phyloP scores from a whole-genome alignment of 2,797 vertebrate genomes.

The Squalus acanthias region DNA sequence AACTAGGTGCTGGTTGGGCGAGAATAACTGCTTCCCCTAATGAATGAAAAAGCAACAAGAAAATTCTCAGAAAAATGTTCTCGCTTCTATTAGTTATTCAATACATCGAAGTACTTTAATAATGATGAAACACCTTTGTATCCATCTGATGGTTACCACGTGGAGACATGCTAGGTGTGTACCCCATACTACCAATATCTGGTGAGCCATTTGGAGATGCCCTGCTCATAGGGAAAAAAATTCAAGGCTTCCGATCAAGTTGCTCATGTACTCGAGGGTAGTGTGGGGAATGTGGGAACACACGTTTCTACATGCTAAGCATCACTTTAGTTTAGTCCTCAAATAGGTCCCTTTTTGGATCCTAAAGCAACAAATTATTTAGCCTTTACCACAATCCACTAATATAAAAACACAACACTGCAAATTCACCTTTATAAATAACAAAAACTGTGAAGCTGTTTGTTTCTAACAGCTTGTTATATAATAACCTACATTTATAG shows the following conservation, averaged over 20 bases:
- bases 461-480: too few species aligned
- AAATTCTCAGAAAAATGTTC: constrained; percentile 12
- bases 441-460: too few species aligned
- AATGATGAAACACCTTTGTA: neutral
- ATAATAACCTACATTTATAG: too few species aligned
- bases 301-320: neutral
- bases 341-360: neutral
- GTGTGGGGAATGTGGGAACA: neutral
- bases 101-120: neutral
- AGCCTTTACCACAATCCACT: neutral
- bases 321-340: neutral
- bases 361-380: neutral
- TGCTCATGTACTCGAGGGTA: too few species aligned
- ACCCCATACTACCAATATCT: neutral
- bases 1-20: constrained; percentile 59
- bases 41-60: constrained; percentile 46
- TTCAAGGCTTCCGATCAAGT: neutral
- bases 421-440: too few species aligned
- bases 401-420: too few species aligned
- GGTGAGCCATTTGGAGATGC: neutral
- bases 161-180: neutral
- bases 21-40: constrained; percentile 65
- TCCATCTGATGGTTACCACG: neutral
- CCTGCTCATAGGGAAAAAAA: neutral
- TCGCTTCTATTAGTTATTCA: neutral